A percentile compares a stretch with the other conserved stretches of the same genome.
phyloP scores from a whole-genome alignment of 2,797 vertebrate species.

The Dermochelys coriacea region DNA sequence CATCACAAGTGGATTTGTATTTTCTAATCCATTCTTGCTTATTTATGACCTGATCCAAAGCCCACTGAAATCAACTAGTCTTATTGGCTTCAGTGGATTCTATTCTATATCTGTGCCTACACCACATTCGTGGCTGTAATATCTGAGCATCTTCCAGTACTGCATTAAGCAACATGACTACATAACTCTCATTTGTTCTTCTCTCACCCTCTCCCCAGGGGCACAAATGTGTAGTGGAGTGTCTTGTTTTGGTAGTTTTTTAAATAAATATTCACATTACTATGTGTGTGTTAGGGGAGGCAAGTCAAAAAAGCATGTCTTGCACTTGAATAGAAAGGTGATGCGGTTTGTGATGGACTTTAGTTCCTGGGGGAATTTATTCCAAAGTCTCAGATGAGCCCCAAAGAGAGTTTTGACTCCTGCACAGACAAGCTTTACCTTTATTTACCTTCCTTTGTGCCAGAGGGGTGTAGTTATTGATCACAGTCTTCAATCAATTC shows the following conservation, averaged over 20 bases:
- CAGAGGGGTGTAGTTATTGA: background rate
- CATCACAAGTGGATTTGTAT: background rate
- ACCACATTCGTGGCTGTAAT: background rate
- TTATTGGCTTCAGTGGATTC: conserved; percentile 31
- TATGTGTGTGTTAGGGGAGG: background rate
- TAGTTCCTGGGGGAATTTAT: background rate
- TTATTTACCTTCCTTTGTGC: background rate
- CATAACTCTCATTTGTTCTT: background rate
- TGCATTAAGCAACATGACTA: background rate
- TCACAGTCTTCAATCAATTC: background rate
- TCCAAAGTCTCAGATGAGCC: background rate
- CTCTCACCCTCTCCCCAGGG: background rate
- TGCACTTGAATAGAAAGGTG: background rate
- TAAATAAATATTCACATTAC: background rate
- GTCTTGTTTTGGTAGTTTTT: background rate
- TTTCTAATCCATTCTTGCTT: conserved; percentile 33
- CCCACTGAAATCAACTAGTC: background rate
- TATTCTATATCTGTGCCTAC: background rate
- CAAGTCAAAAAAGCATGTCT: background rate
- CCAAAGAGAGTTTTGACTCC: background rate
- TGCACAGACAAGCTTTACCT: background rate
- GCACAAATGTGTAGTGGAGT: background rate
- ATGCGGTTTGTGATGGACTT: background rate
- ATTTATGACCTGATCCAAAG: conserved; percentile 14
- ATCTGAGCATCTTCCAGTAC: background rate